Evolutionary conservation across 2,113 vertebrate genomes (phyloP), one percentile per base, ranked within the genome.

Genomic region (Triplophysa siluroides): DNA sequence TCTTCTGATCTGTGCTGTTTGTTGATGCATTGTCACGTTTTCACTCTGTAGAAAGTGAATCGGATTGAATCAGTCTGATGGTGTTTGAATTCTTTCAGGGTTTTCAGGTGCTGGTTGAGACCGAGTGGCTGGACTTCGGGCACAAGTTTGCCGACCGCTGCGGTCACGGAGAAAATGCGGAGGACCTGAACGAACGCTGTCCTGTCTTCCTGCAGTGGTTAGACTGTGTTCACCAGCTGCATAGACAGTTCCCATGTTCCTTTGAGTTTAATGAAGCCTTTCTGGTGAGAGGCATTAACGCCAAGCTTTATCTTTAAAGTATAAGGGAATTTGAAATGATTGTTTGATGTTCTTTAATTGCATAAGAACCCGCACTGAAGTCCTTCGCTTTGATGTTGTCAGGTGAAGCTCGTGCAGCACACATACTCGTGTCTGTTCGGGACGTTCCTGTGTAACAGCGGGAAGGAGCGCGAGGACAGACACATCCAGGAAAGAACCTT

Each of bases 221-320:
- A 78, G 97, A 99, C 92, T 98, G 96, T 14, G 97, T 98, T 78
- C 97, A 99, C 88, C 97, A 99, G 92, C 94, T 99, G 88, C 97
- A 98, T 91, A 95, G 97, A 89, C 97, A 99, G 88, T 99, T 98
- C 88, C 97, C 97, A 26, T 99, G 97, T 90, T 99, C 97, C 84
- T 99, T 99, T 80, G 97, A 98, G 91, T 99, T 99, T 85, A 98
- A 95, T 11, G 97, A 99, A 94, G 97, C 97, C 91, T 98, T 98
- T 90, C 94, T 99, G 94, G 97, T 99, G 87, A 89, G 96, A 92
- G 10, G 3, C 60, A n/a, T 43, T 1, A 8, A 24, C 1, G 21
- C 19, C 1, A 21, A 23, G 1, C 58, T 18, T 68, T 43, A 24
- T 41, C 18, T 29, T 58, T 56, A 14, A n/a, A 54, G 0, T 10